Evolutionary conservation across 2,113 vertebrate genomes (phyloP).

Genomic region (Marmota monax): DNA sequence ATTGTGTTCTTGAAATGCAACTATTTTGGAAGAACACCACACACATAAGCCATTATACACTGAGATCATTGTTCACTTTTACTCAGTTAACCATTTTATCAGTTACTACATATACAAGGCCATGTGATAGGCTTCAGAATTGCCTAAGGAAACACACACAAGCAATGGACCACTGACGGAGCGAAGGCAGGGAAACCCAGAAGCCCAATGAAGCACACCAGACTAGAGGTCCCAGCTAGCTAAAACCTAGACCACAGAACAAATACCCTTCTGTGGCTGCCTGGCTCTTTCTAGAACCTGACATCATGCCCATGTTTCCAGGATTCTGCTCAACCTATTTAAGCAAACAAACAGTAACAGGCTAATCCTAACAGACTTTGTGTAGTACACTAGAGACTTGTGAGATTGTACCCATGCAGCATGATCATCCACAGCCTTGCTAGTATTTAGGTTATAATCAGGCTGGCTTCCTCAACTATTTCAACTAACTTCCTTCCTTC

Average conservation of each 20-base stretch:
- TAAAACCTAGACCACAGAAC: constrained; percentile 61
- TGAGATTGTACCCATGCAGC: constrained; percentile 44
- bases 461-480: constrained; percentile 65
- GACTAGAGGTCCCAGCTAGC: neutral
- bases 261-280: constrained; percentile 82
- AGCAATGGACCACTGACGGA: constrained; percentile 36
- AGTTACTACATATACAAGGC: neutral
- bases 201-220: neutral
- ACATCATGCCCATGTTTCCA: constrained; percentile 77
- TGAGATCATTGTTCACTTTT: constrained; percentile 35
- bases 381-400: constrained; percentile 40
- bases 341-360: constrained; percentile 86
- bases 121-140: neutral
- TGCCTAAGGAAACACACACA: constrained; percentile 48
- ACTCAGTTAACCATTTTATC: constrained; percentile 38
- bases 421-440: constrained; percentile 60
- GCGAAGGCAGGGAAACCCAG: neutral
- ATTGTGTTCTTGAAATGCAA: constrained; percentile 33
- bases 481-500: neutral
- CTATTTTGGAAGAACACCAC: neutral
- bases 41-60: neutral
- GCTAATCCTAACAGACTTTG: constrained; percentile 65
- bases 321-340: constrained; percentile 84
- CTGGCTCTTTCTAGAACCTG: constrained; percentile 85
- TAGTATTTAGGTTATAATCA: constrained; percentile 39